Percentiles rank a stretch among this genome's conserved stretches.
Evolutionary conservation across 2,113 vertebrate species (phyloP).

Genomic region (Mastomys coucha): DNA sequence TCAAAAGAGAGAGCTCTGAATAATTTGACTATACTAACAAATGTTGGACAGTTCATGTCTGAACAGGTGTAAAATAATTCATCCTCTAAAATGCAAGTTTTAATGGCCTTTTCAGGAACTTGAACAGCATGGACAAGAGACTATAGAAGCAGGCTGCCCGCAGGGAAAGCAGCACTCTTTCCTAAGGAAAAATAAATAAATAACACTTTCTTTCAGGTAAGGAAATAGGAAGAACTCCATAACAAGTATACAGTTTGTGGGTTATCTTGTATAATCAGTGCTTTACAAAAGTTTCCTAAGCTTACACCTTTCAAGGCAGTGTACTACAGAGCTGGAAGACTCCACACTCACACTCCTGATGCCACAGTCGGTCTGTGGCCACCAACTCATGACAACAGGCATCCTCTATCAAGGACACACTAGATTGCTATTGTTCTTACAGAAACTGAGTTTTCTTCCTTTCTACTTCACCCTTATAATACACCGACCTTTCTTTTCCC

Average conservation of each 20-base stretch:
- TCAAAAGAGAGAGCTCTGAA: not conserved
- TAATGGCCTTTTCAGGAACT: not conserved
- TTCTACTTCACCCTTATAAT: not conserved
- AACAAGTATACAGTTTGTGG: constrained; percentile 25
- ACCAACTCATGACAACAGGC: not conserved
- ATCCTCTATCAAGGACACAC: not conserved
- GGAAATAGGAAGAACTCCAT: constrained; percentile 31
- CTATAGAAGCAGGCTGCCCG: constrained; percentile 10
- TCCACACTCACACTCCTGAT: constrained; percentile 6
- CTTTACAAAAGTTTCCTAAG: constrained; percentile 60
- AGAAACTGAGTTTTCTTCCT: constrained; percentile 19
- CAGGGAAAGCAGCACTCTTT: constrained; percentile 47
- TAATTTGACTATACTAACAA: not conserved
- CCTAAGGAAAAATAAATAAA: constrained; percentile 68
- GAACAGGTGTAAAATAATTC: not conserved
- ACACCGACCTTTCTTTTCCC: not conserved
- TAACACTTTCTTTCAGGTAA: constrained; percentile 55
- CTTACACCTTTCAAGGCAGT: constrained; percentile 23
- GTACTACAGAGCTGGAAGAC: not conserved
- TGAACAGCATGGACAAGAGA: not conserved
- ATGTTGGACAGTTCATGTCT: not conserved
- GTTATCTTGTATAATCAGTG: constrained; percentile 53
- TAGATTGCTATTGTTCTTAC: not conserved
- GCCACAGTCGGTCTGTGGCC: not conserved
- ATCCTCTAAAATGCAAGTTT: constrained; percentile 13